Base-by-base conservation (phyloP, 2,113 vertebrate species). In the Ancistrus triradiatus region DNA sequence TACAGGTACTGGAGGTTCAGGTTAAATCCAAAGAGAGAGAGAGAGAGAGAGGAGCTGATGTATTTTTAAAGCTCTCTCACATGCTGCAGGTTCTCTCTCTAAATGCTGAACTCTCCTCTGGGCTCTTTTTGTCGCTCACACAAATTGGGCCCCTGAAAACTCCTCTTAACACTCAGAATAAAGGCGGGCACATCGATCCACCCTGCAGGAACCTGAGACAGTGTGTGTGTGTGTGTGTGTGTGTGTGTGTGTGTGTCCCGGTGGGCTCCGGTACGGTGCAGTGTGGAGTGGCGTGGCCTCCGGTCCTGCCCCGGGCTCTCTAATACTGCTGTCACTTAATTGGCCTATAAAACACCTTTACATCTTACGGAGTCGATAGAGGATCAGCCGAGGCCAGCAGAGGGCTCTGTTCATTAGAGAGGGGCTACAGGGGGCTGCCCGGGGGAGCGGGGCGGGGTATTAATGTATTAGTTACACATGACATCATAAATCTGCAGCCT, bases 241-340 rank as follows among this genome's bases (percentile, higher is more conserved):
- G 63, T 59, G 52, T 51, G 58, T 58, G 37, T 44, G 59, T 46
- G 59, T 13, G 46, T 44, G 48, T 53, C 4, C 1, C 11, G 1
- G 63, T 28, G 31, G 17, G 44, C 27, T 43, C n/a, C n/a, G 17
- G 31, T 49, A 24, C 37, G 27, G 31, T 50, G n/a, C 28, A n/a
- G 25, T 46, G 53, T 63, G 17, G 49, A 81, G 81, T 78, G 80
- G 76, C 72, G 31, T 7, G 48, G 80, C 85, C 82, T 80, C 75
- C 73, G 79, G 86, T 80, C 77, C 69, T 47, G 87, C 86, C 84
- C 68, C 75, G 61, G 87, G 87, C 85, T 74, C 76, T 71, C 59
- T 80, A 79, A 87, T 81, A 80, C 72, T 74, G 73, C 76, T 79
- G 84, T 81, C 81, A 85, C 79, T 87, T 86, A 89, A 87, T 86